These are phyloP conservation scores for Oncorhynchus kisutch DNA, from an alignment of 2,113 vertebrate species.

Conservation along the genomic window DNA sequence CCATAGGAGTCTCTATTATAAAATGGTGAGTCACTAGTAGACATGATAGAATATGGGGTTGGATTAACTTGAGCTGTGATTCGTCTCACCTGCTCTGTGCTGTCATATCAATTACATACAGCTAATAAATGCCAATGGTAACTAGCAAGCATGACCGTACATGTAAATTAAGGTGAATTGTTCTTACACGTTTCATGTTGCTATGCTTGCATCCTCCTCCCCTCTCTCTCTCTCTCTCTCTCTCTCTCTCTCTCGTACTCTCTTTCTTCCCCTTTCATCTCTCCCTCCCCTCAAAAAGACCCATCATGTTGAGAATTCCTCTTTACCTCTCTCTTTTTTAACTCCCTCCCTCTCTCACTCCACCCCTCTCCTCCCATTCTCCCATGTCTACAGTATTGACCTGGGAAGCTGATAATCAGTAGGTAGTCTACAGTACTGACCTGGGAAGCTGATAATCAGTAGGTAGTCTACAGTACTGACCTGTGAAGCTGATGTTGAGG, in stretches of 20 bases:
- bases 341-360: neutral
- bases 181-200: slow-evolving; percentile 52
- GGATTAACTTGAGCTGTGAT: slow-evolving; percentile 59
- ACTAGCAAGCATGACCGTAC: slow-evolving; percentile 55
- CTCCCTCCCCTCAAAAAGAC: neutral
- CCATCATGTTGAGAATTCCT: no score
- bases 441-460: rapidly evolving
- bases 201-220: slow-evolving; percentile 6
- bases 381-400: no score
- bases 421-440: no score
- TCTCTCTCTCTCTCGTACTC: neutral
- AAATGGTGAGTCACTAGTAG: slow-evolving; percentile 58
- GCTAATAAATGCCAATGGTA: slow-evolving; percentile 67
- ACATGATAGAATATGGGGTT: slow-evolving; percentile 43
- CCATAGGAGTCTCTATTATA: slow-evolving; percentile 5
- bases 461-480: neutral
- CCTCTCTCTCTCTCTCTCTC: neutral
- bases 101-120: slow-evolving; percentile 64
- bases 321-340: neutral
- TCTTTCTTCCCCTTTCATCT: neutral
- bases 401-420: no score
- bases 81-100: slow-evolving; percentile 66
- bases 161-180: slow-evolving; percentile 63
- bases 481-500: neutral
- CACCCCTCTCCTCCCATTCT: neutral